These are phyloP conservation scores for Frankliniella fusca DNA, from an alignment of 2,888 invertebrate species.

Conservation along the genomic window DNA sequence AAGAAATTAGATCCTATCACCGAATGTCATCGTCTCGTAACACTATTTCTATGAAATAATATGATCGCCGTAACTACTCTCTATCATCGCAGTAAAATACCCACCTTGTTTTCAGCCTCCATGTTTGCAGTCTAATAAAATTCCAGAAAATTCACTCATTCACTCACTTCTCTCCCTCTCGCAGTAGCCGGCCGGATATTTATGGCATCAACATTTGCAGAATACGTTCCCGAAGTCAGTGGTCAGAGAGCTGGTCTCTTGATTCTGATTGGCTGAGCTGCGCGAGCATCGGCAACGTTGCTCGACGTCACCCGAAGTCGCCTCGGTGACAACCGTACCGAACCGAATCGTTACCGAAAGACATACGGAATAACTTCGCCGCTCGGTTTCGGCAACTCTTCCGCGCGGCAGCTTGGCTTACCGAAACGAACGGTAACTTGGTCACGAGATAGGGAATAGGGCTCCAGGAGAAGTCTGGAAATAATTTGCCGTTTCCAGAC, in stretches of 20 bases:
- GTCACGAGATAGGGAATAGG: too few species aligned
- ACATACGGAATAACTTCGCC: background rate
- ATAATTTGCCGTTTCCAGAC: too few species aligned
- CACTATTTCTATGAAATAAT: slow-evolving; percentile 9
- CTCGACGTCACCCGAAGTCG: background rate
- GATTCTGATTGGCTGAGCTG: slow-evolving; percentile 4
- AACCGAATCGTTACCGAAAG: background rate
- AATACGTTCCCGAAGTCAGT: slow-evolving; percentile 7
- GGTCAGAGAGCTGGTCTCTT: slow-evolving; percentile 18
- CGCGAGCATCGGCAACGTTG: too few species aligned
- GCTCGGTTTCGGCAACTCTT: background rate
- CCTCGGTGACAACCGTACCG: background rate
- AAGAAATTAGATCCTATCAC: background rate
- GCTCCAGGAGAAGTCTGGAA: too few species aligned
- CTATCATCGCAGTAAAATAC: slow-evolving; percentile 7
- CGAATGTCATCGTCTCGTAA: slow-evolving; percentile 1
- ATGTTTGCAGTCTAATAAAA: slow-evolving; percentile 18
- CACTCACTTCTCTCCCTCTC: background rate
- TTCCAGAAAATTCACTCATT: background rate
- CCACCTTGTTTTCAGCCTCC: slow-evolving; percentile 12
- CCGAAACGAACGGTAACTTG: too few species aligned
- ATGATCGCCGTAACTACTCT: slow-evolving; percentile 1
- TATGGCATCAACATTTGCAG: background rate
- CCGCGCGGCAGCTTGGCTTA: background rate
- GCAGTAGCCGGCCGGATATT: background rate